Evolutionary conservation across 2,797 vertebrate species (phyloP).

Genomic region (Hemibagrus guttatus): DNA sequence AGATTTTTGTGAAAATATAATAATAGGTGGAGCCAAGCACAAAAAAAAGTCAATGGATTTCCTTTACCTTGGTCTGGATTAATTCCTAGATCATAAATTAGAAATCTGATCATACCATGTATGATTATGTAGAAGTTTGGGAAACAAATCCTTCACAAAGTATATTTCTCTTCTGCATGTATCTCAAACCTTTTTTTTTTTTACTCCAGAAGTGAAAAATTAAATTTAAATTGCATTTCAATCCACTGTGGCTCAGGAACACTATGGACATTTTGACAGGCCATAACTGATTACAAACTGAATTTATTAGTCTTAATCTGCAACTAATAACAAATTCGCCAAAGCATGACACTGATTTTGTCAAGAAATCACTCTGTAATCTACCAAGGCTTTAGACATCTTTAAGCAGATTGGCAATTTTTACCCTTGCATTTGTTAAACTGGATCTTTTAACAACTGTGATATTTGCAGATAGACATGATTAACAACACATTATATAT

Average conservation of each 20-base stretch:
- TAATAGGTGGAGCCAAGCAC: slow-evolving; percentile 24
- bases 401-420: not conserved
- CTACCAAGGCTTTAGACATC: not conserved
- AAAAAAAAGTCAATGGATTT: not conserved
- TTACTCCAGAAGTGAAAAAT: not conserved
- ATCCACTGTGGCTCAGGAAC: not conserved
- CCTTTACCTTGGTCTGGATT: not conserved
- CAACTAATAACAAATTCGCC: not conserved
- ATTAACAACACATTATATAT: not conserved
- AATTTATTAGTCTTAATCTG: not conserved
- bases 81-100: not conserved
- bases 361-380: not conserved
- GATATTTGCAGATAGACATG: not conserved
- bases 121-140: not conserved
- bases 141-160: not conserved
- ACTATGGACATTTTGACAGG: not conserved
- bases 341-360: not conserved
- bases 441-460: not conserved
- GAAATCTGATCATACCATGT: not conserved
- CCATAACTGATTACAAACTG: not conserved
- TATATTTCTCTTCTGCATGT: not conserved
- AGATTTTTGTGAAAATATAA: slow-evolving; percentile 16
- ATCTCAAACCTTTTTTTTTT: not conserved
- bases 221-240: not conserved
- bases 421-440: not conserved